Base-by-base conservation (phyloP, 2,113 vertebrate species). In the Sturnira hondurensis region DNA sequence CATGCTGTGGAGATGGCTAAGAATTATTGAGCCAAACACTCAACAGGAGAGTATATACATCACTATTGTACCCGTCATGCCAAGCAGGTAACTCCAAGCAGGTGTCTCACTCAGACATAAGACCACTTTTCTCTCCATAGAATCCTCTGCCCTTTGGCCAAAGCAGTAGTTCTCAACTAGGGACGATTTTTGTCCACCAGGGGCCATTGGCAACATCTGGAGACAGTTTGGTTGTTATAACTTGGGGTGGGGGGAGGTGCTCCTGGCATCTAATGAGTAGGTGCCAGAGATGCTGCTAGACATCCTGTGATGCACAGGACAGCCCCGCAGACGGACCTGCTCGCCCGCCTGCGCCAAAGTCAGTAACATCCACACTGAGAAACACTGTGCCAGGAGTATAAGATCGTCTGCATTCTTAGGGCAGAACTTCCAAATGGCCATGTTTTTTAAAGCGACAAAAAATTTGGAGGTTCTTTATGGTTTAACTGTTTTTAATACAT, bases 401-500 rank as follows among this genome's bases (percentile, higher is more conserved):
- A 54, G 68, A 58, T 19, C 33, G 43, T 52, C 61, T 87, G 16
- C 47, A 12, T 8, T 38, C 7, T 22, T 17, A 15, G 12, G 45
- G 20, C 61, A 36, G 54, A 24, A 15, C 26, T 87, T 91, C 36
- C 65, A 83, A 3, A 4, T 61, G n/a, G 31, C 16, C 1, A 1
- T 88, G 67, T 33, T 67, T 74, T 76, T 43, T 54, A 84, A 77
- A 71, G 20, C 15, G 31, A 10, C 70, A 45, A 78, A 92, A 78
- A 19, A 78, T 56, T 68, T 76, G 5, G 33, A 14, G 15, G 45
- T 71, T 85, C 24, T 89, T 84, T 74, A 5, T 6, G 5, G 54
- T 56, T 95, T 93, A 65, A 63, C 36, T 58, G 5, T 70, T 28
- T 94, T 89, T 92, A 85, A 85, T 54, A 89, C 76, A 67, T 56